These are phyloP conservation scores for Antennarius maculatus DNA, from an alignment of 2,797 vertebrate species.

Conservation along the genomic window DNA sequence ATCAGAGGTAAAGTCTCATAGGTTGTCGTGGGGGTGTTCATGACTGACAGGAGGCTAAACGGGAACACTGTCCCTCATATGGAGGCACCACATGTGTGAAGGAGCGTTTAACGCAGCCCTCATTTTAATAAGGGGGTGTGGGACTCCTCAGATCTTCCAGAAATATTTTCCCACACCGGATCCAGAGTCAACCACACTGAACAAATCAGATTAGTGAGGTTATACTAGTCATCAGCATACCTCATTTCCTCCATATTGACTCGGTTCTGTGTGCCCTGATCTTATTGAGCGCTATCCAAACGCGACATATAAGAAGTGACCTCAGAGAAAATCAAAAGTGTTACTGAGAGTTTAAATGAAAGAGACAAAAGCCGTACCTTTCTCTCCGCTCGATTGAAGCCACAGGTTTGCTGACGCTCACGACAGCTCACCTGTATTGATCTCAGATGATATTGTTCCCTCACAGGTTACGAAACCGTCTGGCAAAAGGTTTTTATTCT, in stretches of 20 bases:
- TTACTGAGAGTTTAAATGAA: no score
- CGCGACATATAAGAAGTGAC: no score
- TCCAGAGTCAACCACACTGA: constrained; percentile 84
- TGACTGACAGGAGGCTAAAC: constrained; percentile 49
- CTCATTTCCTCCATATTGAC: constrained; percentile 69
- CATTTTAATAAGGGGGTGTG: constrained; percentile 64
- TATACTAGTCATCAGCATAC: constrained; percentile 74
- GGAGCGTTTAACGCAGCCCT: constrained; percentile 37
- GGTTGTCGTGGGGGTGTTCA: constrained; percentile 47
- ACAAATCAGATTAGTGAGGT: constrained; percentile 86
- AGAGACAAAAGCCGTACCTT: no score
- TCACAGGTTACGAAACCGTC: no score
- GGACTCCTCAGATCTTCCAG: constrained; percentile 61
- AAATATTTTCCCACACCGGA: constrained; percentile 84
- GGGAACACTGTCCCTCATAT: constrained; percentile 8
- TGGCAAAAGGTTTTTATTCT: no score
- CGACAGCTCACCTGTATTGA: no score
- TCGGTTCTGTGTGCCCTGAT: constrained; percentile 54
- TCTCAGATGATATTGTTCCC: no score
- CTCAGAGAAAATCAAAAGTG: no score
- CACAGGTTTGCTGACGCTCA: no score
- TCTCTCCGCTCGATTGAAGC: no score
- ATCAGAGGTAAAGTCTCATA: constrained; percentile 66
- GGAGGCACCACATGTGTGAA: constrained; percentile 54
- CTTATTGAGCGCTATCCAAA: constrained; percentile 15